Evolutionary conservation across 2,888 invertebrate species (phyloP).

Genomic region (Hirtodrosophila histrioides): DNA sequence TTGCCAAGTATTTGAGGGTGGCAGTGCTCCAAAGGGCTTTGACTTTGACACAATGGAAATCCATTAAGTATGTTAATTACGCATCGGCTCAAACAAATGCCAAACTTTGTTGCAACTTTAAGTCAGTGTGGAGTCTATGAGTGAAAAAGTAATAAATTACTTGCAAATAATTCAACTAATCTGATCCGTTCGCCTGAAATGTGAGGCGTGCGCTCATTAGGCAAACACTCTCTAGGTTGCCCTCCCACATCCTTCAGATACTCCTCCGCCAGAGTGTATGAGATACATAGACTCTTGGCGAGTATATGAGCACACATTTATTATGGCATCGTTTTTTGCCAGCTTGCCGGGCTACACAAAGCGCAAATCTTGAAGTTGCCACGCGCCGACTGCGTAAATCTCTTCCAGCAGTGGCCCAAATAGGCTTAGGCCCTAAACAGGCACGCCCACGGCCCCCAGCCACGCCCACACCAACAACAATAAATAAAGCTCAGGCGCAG

Average conservation of each 20-base stretch:
- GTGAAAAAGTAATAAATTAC: constrained; percentile 78
- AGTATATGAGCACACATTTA: constrained; percentile 71
- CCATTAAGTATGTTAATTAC: constrained; percentile 77
- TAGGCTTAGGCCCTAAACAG: constrained; percentile 52
- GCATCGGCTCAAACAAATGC: constrained; percentile 47
- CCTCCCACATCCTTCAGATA: not conserved
- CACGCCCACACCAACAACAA: constrained; percentile 47
- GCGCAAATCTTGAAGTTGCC: constrained; percentile 64
- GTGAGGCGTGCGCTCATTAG: constrained; percentile 76
- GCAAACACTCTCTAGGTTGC: constrained; percentile 27
- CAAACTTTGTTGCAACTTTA: constrained; percentile 29
- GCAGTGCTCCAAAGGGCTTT: constrained; percentile 6
- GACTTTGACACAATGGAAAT: constrained; percentile 59
- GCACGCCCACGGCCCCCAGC: not conserved
- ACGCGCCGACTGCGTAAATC: constrained; percentile 74
- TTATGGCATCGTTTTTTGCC: constrained; percentile 69
- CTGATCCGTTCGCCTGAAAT: constrained; percentile 59
- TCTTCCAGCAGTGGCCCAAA: constrained; percentile 44
- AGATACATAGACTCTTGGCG: constrained; percentile 22
- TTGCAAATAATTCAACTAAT: constrained; percentile 80
- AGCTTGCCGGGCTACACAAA: constrained; percentile 20
- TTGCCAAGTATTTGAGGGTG: not conserved
- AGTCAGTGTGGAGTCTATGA: constrained; percentile 54
- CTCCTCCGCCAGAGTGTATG: constrained; percentile 2
- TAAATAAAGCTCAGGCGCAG: constrained; percentile 77